Conservation (phyloP, 2,888 invertebrate species). For the Drosophila rubida region DNA sequence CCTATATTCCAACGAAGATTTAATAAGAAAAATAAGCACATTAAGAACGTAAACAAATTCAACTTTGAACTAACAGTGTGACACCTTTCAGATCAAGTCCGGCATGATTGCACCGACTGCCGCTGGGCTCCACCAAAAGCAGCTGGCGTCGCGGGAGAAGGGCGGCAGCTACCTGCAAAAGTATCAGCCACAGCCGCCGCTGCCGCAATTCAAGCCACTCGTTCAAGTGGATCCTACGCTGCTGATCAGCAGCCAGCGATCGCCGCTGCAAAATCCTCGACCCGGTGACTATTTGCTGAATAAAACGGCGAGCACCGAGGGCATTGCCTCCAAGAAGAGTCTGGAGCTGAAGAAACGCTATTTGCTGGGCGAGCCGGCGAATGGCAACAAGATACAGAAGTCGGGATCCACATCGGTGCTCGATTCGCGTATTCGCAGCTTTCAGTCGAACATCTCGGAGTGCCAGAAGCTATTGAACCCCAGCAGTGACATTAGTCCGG, state of each 20-base stretch:
- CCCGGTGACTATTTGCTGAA: constrained; percentile 92
- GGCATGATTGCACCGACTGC: constrained; percentile 75
- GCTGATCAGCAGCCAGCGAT: constrained; percentile 81
- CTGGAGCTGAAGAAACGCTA: constrained; percentile 94
- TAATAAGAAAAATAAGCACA: too few relatives aligned
- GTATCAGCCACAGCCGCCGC: constrained; percentile 76
- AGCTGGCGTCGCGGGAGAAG: constrained; percentile 63
- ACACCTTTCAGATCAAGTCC: constrained; percentile 80
- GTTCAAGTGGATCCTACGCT: constrained; percentile 85
- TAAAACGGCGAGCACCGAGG: constrained; percentile 94
- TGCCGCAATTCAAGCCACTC: constrained; percentile 84
- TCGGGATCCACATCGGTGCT: constrained; percentile 93
- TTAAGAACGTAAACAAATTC: neutral
- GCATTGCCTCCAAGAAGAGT: constrained; percentile 94
- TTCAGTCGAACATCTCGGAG: constrained; percentile 94
- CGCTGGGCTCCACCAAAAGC: constrained; percentile 63
- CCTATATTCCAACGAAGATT: too few relatives aligned
- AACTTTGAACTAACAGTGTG: neutral
- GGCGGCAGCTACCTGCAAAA: constrained; percentile 80
- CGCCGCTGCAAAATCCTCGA: constrained; percentile 86
- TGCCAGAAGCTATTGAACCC: constrained; percentile 94
- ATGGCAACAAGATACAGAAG: constrained; percentile 90
- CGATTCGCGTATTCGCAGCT: constrained; percentile 93
- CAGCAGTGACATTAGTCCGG: constrained; percentile 89
- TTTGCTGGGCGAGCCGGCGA: constrained; percentile 89